phyloP scores from a whole-genome alignment of 2,888 invertebrate species.

The Troides helena region DNA sequence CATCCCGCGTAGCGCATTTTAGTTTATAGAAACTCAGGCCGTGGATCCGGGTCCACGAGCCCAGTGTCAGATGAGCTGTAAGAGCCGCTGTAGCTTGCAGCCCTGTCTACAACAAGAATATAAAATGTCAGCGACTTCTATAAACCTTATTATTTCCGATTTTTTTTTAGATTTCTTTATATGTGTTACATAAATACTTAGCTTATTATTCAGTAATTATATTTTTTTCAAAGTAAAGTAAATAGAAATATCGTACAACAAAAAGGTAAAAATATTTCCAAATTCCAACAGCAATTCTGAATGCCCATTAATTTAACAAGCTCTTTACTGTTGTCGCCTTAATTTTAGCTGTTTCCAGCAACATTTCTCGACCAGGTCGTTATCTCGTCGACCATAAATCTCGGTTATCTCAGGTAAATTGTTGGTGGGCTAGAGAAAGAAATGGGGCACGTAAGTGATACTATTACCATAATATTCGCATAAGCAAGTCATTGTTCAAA shows the following conservation, averaged over 20 bases:
- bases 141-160: no score
- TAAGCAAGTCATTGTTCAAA: constrained; percentile 26
- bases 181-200: not conserved
- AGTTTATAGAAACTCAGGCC: no score
- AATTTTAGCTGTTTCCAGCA: constrained; percentile 20
- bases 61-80: no score
- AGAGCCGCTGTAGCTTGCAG: no score
- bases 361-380: constrained; percentile 16
- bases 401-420: constrained; percentile 28
- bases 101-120: no score
- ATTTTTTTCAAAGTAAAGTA: not conserved
- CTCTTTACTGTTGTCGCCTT: constrained; percentile 15
- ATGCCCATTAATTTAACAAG: constrained; percentile 20
- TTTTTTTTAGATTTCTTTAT: not conserved
- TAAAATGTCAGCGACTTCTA: not conserved
- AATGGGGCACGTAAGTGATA: constrained; percentile 24
- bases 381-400: constrained; percentile 26
- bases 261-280: not conserved
- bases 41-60: no score
- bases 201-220: not conserved
- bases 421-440: constrained; percentile 26
- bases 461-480: constrained; percentile 29
- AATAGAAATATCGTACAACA: not conserved
- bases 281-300: not conserved
- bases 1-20: no score